Conservation (phyloP, 2,888 invertebrate species). For the Agrypnus murinus region DNA sequence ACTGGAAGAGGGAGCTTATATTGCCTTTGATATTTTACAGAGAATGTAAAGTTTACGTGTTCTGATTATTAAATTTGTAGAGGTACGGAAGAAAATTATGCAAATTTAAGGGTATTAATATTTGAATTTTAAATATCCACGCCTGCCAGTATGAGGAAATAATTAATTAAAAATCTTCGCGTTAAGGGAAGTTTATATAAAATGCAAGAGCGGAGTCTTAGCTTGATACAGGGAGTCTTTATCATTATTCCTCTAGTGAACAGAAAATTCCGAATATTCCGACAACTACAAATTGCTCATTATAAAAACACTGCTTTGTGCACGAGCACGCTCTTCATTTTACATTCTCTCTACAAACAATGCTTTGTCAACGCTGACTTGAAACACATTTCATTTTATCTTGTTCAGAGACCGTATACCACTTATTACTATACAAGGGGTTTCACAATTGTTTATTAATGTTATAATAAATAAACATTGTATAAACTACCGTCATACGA, state of each 20-base stretch:
- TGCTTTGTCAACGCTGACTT: slow-evolving; percentile 65
- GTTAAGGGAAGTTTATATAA: slow-evolving; percentile 30
- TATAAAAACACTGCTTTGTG: slow-evolving; percentile 66
- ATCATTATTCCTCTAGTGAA: slow-evolving; percentile 44
- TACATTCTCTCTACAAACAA: slow-evolving; percentile 64
- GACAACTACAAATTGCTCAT: slow-evolving; percentile 67
- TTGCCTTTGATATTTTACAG: slow-evolving; percentile 62
- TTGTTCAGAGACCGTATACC: slow-evolving; percentile 44
- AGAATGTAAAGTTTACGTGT: slow-evolving; percentile 64
- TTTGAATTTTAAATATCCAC: slow-evolving; percentile 58
- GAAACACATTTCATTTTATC: slow-evolving; percentile 62
- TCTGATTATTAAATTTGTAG: slow-evolving; percentile 63
- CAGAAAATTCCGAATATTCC: slow-evolving; percentile 60
- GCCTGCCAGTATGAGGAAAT: slow-evolving; percentile 50
- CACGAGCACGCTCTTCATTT: slow-evolving; percentile 65
- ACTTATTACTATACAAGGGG: slow-evolving; percentile 36
- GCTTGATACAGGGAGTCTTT: slow-evolving; percentile 29
- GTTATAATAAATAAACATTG: slow-evolving; percentile 37
- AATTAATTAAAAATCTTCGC: slow-evolving; percentile 53
- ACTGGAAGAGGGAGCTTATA: slow-evolving; percentile 58
- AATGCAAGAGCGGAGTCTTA: slow-evolving; percentile 31
- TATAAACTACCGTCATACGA: slow-evolving; percentile 13
- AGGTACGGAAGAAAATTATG: slow-evolving; percentile 61
- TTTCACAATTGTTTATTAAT: slow-evolving; percentile 37
- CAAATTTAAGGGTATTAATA: slow-evolving; percentile 58